Percentiles rank a stretch among this genome's conserved stretches.
Conservation (phyloP, 2,888 invertebrate species). For the Hydriomena furcata region DNA sequence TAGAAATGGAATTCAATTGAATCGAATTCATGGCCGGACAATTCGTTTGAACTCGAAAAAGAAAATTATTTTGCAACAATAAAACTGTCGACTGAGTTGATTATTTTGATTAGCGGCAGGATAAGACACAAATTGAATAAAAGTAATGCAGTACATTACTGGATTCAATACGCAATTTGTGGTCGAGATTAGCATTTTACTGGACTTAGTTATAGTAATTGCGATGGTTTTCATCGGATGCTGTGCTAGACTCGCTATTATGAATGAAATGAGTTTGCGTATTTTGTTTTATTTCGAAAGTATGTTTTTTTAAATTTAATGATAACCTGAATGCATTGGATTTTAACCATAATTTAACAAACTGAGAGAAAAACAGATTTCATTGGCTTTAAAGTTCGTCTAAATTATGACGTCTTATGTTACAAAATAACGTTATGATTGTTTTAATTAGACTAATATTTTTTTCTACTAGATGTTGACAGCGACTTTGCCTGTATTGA, state of each 20-base stretch:
- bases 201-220: slow-evolving; percentile 15
- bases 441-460: background rate
- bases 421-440: background rate
- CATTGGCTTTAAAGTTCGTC: too few species aligned
- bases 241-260: slow-evolving; percentile 13
- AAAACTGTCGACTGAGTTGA: slow-evolving; percentile 35
- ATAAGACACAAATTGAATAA: slow-evolving; percentile 35
- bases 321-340: too few species aligned
- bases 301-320: too few species aligned
- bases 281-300: background rate
- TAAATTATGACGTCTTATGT: too few species aligned
- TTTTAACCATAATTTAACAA: too few species aligned
- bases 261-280: slow-evolving; percentile 2
- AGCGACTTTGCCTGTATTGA: too few species aligned
- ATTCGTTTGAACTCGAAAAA: slow-evolving; percentile 20
- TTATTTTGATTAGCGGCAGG: slow-evolving; percentile 29
- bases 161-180: slow-evolving; percentile 34
- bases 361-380: too few species aligned
- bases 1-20: background rate
- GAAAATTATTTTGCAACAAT: slow-evolving; percentile 40
- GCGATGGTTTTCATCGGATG: slow-evolving; percentile 19
- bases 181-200: slow-evolving; percentile 28
- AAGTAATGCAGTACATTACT: slow-evolving; percentile 32
- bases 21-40: slow-evolving; percentile 4
- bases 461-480: too few species aligned